Evolutionary conservation across 2,797 vertebrate genomes (phyloP).

Genomic region (Microctenopoma stevenorrisi): DNA sequence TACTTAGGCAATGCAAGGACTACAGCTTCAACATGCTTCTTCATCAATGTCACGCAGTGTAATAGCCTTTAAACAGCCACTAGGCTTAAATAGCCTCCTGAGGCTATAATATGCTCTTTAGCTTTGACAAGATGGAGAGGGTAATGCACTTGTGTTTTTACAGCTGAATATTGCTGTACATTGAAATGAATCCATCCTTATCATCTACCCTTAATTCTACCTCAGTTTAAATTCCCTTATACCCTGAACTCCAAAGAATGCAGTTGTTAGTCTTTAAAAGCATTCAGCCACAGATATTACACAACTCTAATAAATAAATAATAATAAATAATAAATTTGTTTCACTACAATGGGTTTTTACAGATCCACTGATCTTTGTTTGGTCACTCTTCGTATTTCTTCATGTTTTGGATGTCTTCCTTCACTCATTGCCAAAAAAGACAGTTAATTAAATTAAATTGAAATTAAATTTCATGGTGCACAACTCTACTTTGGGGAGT

Average conservation of each 20-base stretch:
- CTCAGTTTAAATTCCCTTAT: constrained; percentile 17
- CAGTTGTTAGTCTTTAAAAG: constrained; percentile 17
- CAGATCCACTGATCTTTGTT: constrained; percentile 19
- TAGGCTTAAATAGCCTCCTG: constrained; percentile 69
- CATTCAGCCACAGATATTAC: background rate
- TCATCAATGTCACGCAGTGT: constrained; percentile 69
- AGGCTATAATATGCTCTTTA: constrained; percentile 66
- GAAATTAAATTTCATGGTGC: background rate
- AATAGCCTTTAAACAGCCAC: constrained; percentile 70
- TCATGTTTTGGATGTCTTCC: constrained; percentile 7
- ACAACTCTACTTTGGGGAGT: too few species aligned
- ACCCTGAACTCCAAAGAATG: constrained; percentile 24
- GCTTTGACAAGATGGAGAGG: constrained; percentile 70
- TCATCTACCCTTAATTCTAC: constrained; percentile 30
- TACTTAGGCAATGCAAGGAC: constrained; percentile 57
- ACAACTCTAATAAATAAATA: background rate
- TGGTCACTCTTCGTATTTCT: constrained; percentile 26
- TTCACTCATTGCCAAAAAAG: constrained; percentile 6
- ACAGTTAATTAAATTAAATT: too few species aligned
- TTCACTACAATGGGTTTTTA: constrained; percentile 12
- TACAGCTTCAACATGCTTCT: constrained; percentile 56
- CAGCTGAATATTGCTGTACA: constrained; percentile 41
- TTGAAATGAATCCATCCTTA: constrained; percentile 44
- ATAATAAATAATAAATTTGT: background rate
- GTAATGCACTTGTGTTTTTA: constrained; percentile 52